Evolutionary conservation across 2,113 vertebrate genomes (phyloP).

Genomic region (Pristiophorus japonicus): DNA sequence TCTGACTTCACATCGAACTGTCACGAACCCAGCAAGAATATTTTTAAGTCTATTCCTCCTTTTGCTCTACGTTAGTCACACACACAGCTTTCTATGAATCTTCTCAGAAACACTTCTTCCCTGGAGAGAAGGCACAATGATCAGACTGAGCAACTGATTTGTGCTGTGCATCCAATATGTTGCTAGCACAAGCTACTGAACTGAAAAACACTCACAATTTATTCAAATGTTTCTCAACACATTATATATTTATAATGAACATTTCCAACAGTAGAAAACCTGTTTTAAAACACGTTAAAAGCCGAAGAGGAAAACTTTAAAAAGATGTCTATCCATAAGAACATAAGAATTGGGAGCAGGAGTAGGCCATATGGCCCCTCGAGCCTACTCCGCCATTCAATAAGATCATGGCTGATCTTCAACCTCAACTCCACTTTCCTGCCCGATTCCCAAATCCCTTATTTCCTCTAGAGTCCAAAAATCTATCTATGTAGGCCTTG

Average conservation of each 20-base stretch:
- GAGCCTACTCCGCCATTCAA: too few species aligned
- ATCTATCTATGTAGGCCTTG: too few species aligned
- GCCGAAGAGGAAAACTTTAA: background rate
- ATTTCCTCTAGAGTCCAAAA: too few species aligned
- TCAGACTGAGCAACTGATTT: background rate
- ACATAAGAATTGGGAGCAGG: too few species aligned
- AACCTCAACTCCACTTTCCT: too few species aligned
- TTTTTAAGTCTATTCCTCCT: background rate
- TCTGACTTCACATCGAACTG: constrained; percentile 18
- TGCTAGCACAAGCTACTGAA: background rate
- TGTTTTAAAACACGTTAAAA: background rate
- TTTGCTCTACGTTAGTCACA: constrained; percentile 1
- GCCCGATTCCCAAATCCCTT: too few species aligned
- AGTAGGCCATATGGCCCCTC: too few species aligned
- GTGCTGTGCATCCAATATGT: background rate
- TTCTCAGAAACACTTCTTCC: background rate
- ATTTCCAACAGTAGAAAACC: background rate
- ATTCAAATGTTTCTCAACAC: constrained; percentile 1
- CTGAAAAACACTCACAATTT: background rate
- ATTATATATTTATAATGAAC: constrained; percentile 11
- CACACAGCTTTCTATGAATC: constrained; percentile 10
- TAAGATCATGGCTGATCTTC: too few species aligned
- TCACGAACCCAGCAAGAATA: background rate
- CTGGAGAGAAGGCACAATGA: background rate
- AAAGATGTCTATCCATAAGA: background rate